Conservation (phyloP, 2,797 vertebrate genomes). For the Lepilemur ruficaudatus region DNA sequence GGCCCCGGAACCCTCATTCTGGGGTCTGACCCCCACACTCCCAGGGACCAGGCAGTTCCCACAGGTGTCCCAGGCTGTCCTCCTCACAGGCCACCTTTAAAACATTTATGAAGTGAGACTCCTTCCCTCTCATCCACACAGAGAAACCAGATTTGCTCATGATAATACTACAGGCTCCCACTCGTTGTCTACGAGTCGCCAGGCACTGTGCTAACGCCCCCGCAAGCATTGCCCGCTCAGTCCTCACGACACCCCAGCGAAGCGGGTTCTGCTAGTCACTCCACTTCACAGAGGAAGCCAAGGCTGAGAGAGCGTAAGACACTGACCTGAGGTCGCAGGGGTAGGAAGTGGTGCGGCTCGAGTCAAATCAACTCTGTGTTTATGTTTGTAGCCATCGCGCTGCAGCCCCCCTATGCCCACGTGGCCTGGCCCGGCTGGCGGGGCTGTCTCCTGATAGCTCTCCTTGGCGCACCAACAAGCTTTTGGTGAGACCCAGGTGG, state of each 20-base stretch:
- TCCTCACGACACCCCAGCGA: background rate
- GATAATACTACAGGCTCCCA: background rate
- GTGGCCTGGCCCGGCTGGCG: background rate
- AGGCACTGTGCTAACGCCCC: background rate
- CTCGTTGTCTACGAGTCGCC: too few relatives aligned
- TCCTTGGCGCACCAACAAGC: background rate
- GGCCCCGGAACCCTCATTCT: background rate
- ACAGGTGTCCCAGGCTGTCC: background rate
- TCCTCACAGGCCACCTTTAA: background rate
- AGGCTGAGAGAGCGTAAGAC: background rate
- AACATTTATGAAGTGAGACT: background rate
- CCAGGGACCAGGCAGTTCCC: background rate
- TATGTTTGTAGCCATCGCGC: background rate
- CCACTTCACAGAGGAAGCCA: background rate
- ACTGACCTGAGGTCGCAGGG: background rate
- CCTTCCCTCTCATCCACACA: background rate
- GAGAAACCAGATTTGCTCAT: background rate
- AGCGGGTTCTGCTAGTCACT: background rate
- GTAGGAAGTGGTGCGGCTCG: background rate
- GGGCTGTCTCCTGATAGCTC: background rate
- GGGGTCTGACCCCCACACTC: background rate
- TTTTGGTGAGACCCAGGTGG: background rate
- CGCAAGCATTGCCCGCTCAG: rapidly evolving
- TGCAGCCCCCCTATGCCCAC: background rate
- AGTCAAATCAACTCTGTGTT: background rate